A percentile compares a stretch with the other conserved stretches of the same genome.
Evolutionary conservation across 1,140 invertebrate species (phyloP).

Genomic region (Belonocnema kinseyi): DNA sequence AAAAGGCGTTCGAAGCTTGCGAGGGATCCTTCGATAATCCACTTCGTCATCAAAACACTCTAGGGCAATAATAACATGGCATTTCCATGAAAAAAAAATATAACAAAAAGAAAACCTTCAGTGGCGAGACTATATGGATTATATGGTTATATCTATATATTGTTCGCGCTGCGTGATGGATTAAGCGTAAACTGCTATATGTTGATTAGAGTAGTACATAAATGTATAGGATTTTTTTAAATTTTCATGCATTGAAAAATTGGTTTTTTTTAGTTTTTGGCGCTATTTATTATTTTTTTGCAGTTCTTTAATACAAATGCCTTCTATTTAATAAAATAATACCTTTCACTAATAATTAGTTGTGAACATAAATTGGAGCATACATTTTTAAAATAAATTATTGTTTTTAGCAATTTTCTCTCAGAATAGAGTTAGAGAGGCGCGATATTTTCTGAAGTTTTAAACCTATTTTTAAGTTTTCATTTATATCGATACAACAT

Average conservation of each 20-base stretch:
- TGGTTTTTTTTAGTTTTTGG: neutral
- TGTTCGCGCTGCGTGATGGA: neutral
- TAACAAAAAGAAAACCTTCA: conserved; percentile 23
- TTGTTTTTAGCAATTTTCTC: too few relatives aligned
- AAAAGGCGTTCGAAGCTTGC: conserved; percentile 23
- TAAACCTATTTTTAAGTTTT: too few relatives aligned
- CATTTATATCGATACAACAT: too few relatives aligned
- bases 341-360: neutral
- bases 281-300: too few relatives aligned
- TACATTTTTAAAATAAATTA: too few relatives aligned
- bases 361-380: too few relatives aligned
- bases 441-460: too few relatives aligned
- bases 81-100: conserved; percentile 27
- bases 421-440: too few relatives aligned
- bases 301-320: neutral
- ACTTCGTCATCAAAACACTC: conserved; percentile 36
- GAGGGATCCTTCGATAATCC: conserved; percentile 29
- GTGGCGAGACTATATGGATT: conserved; percentile 21
- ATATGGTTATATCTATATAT: neutral
- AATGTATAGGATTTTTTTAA: neutral
- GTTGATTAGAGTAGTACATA: neutral
- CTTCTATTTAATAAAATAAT: neutral
- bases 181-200: neutral
- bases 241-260: neutral
- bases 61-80: conserved; percentile 25